Evolutionary conservation across 2,113 vertebrate genomes (phyloP), one percentile per base, ranked within the genome.

Genomic region (Paedocypris sp.): DNA sequence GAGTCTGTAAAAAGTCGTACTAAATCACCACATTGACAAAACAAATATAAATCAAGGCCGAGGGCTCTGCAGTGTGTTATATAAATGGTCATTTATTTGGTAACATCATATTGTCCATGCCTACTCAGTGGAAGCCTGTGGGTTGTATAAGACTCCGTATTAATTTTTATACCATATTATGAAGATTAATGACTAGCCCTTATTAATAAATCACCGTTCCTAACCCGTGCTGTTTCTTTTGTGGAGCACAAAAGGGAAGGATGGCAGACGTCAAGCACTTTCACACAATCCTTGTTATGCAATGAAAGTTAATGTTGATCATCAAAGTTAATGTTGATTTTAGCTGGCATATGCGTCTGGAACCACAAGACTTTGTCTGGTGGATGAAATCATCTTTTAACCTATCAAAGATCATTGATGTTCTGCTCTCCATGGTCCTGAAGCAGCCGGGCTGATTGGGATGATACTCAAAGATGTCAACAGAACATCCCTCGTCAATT

Each of bases 401-500:
- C 6, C 4, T 54, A 15, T n/a, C 12, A 15, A 56, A 48, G 35
- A 29, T 15, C 50, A 35, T 12, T 64, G 43, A 43, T 20, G 4
- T 56, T 53, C 12, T 64, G 49, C 65, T 67, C 42, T 67, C 65
- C 65, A 20, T 18, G 65, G 65, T 67, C 31, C 65, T 67, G 65
- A 67, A 62, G 11, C 4, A 31, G 9, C 3, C 38, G 31, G 31
- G 46, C 22, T 19, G 60, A 38, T 38, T n/a, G 20, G 25, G 2
- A 28, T 32, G 26, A 20, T 31, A 18, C 15, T 43, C 32, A 26
- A 45, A 43, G 36, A 56, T 25, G 15, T 36, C n/a, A 54, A 22
- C 35, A 39, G 35, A 54, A 26, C 15, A 51, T 16, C 8, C 16
- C 9, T 51, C 11, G 11, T n/a, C n/a, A n/a, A n/a, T 51, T 19